phyloP scores from a whole-genome alignment of 2,113 vertebrate genomes.

The Emydocephalus ijimae region DNA sequence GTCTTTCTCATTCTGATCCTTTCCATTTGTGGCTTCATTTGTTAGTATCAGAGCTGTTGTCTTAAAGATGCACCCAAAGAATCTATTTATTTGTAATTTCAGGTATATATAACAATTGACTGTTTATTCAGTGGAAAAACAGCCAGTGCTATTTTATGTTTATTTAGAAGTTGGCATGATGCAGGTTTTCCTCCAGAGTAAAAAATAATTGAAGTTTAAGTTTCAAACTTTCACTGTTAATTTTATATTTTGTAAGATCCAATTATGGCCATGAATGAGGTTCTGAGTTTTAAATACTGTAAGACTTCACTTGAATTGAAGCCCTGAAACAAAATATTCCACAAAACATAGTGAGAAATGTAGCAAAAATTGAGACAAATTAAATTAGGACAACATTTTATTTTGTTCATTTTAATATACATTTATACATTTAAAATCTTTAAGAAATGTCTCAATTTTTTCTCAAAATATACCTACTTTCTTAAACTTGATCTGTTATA shows the following conservation, averaged over 20 bases:
- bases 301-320: neutral
- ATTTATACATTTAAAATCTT: neutral
- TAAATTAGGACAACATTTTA: neutral
- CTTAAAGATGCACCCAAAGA: neutral
- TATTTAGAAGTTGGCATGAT: neutral
- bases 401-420: conserved; percentile 5
- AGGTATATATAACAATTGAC: neutral
- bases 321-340: neutral
- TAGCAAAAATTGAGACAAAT: neutral
- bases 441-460: neutral
- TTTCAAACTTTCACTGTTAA: neutral
- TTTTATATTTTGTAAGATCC: neutral
- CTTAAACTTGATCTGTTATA: neutral
- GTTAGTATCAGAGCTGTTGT: neutral
- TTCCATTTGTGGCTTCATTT: neutral
- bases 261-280: neutral
- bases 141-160: neutral
- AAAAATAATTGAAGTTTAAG: neutral
- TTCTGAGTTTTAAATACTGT: neutral
- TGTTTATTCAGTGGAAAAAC: neutral
- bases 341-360: neutral
- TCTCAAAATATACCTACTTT: neutral
- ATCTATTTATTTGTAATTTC: neutral
- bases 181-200: neutral
- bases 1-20: neutral